Conservation (phyloP, 2,113 vertebrate species). For the Prunella fulvescens region DNA sequence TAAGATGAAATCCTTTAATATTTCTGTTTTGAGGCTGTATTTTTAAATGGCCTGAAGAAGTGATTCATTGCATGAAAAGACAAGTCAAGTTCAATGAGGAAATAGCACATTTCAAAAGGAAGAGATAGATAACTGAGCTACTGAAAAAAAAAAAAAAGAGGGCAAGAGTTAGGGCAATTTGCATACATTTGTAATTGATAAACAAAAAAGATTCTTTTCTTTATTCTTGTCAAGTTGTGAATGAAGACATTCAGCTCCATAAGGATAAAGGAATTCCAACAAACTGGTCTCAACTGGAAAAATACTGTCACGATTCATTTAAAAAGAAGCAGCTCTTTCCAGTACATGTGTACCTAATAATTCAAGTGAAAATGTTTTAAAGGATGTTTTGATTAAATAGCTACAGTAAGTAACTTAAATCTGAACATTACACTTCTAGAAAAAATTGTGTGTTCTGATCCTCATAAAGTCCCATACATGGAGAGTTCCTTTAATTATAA, state of each 20-base stretch:
- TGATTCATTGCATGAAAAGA: neutral
- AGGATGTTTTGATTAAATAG: neutral
- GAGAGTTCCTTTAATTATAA: neutral
- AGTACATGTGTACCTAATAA: neutral
- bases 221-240: neutral
- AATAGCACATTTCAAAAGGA: neutral
- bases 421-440: neutral
- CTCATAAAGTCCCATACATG: neutral
- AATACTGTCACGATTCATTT: neutral
- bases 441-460: neutral
- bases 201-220: neutral
- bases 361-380: neutral
- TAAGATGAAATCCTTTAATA: neutral
- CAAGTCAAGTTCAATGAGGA: neutral
- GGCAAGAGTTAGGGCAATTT: neutral
- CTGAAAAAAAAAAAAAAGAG: neutral
- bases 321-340: neutral
- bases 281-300: neutral
- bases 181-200: neutral
- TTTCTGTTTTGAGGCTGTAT: neutral
- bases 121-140: neutral
- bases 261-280: neutral
- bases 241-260: neutral
- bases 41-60: neutral
- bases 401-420: neutral